Base-by-base conservation (phyloP, 2,888 invertebrate genomes). In the Thecophora atra region DNA sequence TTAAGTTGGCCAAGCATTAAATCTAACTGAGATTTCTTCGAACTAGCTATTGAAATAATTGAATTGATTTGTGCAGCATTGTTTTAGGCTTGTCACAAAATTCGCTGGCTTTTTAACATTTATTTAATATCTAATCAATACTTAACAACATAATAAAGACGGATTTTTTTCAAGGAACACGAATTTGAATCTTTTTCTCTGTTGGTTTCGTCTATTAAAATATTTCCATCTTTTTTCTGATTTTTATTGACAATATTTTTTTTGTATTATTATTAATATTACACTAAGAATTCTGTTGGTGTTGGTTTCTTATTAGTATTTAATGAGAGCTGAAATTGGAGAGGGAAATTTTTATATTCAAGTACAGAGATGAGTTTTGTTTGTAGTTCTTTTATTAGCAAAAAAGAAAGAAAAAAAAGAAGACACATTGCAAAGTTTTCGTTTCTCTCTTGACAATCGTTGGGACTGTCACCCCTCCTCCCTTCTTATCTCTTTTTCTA, bases 81-180 rank as follows among this genome's bases (percentile, higher is more conserved):
- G 24, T 47, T 64, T 64, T 5, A 42, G 8, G 13, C 13, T 13
- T 47, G 30, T 62, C 24, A 52, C n/a, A 24, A 37, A 30, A 11
- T 37, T 37, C 37, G 11, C 17, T 37, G 54, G 19, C 37, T 54
- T 26, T n/a, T 30, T 63, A n/a, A n/a, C n/a, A n/a, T n/a, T n/a
- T n/a, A n/a, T 64, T 52, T 30, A 52, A 17, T 67, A 54, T 37
- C 54, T 63, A 44, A 19, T 26, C 17, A 63, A 62, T 21, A 21
- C 65, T 71, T 71, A 66, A 63, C 51, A 73, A 72, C 71, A 24
- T 47, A 70, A 28, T 44, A 51, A 58, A 81, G 83, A 83, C 83
- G 83, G 83, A 83, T 80, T 82, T 78, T n/a, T 80, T 80, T 78
- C 78, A 80, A 83, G 83, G 83, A 83, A 83, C 83, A 81, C 81